Conservation (phyloP, 2,797 vertebrate genomes). For the Rallus crepitans region DNA sequence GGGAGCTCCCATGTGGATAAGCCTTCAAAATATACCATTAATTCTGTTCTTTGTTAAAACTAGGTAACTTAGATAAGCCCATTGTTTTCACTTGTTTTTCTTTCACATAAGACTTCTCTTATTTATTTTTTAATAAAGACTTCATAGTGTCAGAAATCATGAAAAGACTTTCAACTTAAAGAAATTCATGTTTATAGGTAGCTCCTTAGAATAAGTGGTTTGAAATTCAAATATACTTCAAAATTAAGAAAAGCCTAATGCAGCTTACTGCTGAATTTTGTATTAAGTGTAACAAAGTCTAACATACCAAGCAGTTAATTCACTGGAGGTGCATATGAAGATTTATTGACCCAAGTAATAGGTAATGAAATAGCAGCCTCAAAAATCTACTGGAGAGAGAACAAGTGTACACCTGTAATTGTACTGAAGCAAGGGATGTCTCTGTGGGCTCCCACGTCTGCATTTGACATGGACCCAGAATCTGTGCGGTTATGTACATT, state of each 20-base stretch:
- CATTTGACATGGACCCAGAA: background rate
- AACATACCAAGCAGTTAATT: background rate
- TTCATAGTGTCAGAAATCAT: background rate
- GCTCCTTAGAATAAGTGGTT: background rate
- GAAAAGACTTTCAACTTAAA: background rate
- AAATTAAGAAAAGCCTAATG: background rate
- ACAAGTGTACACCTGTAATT: background rate
- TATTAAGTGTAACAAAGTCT: background rate
- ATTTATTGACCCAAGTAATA: background rate
- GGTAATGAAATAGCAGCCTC: background rate
- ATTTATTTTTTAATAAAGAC: background rate
- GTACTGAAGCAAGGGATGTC: background rate
- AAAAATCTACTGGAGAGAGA: background rate
- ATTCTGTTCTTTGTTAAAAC: background rate
- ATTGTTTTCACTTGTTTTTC: background rate
- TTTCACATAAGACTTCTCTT: background rate
- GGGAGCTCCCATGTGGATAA: background rate
- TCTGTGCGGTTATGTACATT: rapidly evolving
- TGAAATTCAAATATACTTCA: background rate
- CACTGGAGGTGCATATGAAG: background rate
- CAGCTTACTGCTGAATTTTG: background rate
- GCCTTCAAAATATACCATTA: background rate
- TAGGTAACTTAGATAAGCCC: background rate
- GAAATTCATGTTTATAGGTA: background rate
- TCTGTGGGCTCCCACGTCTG: background rate